These are phyloP conservation scores for Meloidogyne chitwoodi DNA, from an alignment of 1,140 invertebrate species.

Conservation along the genomic window DNA sequence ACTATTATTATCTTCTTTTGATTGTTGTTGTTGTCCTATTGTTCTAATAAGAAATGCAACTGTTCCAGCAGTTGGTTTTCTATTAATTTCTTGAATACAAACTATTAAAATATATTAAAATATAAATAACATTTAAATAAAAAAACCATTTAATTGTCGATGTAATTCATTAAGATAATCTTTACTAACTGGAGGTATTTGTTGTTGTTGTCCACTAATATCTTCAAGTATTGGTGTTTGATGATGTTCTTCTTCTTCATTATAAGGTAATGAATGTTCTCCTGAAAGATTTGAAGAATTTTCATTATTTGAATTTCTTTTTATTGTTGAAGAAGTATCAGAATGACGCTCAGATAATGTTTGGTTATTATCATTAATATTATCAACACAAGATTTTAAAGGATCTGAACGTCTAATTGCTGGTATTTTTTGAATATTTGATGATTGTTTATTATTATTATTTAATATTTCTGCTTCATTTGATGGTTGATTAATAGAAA, in stretches of 20 bases:
- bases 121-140: neutral
- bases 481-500: neutral
- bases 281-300: slow-evolving; percentile 13
- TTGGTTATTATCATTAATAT: too few relatives aligned
- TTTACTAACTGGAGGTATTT: slow-evolving; percentile 44
- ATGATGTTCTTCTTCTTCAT: slow-evolving; percentile 7
- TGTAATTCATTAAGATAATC: slow-evolving; percentile 47
- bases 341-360: neutral
- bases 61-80: slow-evolving; percentile 7
- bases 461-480: neutral
- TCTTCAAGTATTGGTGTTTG: slow-evolving; percentile 20
- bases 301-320: slow-evolving; percentile 7
- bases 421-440: neutral
- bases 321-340: neutral
- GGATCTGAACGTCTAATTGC: neutral
- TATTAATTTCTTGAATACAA: slow-evolving; percentile 42
- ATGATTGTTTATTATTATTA: too few relatives aligned
- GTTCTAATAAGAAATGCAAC: slow-evolving; percentile 12
- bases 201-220: neutral
- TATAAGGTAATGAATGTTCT: neutral
- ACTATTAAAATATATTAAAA: slow-evolving; percentile 3
- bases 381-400: neutral
- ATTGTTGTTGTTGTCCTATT: slow-evolving; percentile 3
- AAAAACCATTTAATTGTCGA: slow-evolving; percentile 37
- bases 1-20: slow-evolving; percentile 10